phyloP scores from a whole-genome alignment of 2,797 vertebrate genomes.

The Halcyon badia region DNA sequence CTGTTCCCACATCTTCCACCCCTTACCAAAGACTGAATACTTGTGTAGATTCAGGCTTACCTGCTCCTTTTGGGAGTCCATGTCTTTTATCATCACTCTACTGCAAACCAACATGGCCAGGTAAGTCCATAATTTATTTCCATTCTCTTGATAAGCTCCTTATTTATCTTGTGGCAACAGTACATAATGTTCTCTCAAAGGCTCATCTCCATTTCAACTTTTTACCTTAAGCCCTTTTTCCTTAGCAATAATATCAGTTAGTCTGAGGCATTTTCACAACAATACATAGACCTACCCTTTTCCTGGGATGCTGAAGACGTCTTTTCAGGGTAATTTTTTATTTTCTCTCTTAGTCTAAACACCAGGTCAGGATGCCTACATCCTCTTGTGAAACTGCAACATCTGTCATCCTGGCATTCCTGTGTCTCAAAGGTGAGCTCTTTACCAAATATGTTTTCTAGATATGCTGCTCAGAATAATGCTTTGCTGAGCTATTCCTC shows the following conservation, averaged over 20 bases:
- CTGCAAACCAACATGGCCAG: background rate
- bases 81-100: background rate
- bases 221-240: background rate
- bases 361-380: background rate
- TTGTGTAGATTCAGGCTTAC: background rate
- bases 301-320: background rate
- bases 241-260: background rate
- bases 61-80: background rate
- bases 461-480: background rate
- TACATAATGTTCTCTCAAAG: background rate
- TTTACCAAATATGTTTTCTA: background rate
- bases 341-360: background rate
- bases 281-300: background rate
- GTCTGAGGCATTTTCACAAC: background rate
- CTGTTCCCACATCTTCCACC: background rate
- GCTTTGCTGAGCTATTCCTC: background rate
- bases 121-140: background rate
- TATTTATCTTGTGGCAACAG: background rate
- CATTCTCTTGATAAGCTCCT: background rate
- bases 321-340: background rate
- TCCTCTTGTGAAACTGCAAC: background rate
- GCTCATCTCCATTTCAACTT: background rate
- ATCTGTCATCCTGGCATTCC: background rate
- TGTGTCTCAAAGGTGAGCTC: background rate
- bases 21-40: background rate